Conservation (phyloP, 2,797 vertebrate genomes). For the Scolopax rusticola region DNA sequence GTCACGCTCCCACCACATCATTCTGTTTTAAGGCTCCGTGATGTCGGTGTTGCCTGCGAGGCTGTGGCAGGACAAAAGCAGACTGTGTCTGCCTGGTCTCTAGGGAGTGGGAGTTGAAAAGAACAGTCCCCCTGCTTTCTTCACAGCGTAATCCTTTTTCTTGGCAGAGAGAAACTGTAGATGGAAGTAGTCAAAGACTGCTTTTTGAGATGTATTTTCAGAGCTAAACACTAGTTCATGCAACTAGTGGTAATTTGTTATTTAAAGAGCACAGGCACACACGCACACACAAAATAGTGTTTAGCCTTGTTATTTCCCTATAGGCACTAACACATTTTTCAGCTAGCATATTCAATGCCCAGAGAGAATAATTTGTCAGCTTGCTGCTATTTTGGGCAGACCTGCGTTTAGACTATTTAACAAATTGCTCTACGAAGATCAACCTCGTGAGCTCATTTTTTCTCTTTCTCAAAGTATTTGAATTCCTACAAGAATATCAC, state of each 20-base stretch:
- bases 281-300: background rate
- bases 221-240: background rate
- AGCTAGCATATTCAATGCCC: constrained; percentile 9
- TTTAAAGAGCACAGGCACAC: background rate
- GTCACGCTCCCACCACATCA: background rate
- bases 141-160: background rate
- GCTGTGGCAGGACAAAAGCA: background rate
- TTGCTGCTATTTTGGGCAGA: constrained; percentile 51
- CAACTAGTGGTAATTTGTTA: constrained; percentile 14
- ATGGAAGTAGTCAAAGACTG: background rate
- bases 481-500: background rate
- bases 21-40: background rate
- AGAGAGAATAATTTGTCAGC: constrained; percentile 50
- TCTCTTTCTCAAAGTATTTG: constrained; percentile 26
- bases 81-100: background rate
- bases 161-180: background rate
- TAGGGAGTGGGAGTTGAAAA: background rate
- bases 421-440: constrained; percentile 12
- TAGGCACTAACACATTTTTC: constrained; percentile 33
- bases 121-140: background rate
- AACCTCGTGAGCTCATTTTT: constrained; percentile 10
- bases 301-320: constrained; percentile 53
- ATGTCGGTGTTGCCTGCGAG: background rate
- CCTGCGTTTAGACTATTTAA: constrained; percentile 36
- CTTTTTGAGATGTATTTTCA: constrained; percentile 8